These are phyloP conservation scores for Coracopsis vasa DNA, from an alignment of 2,113 vertebrate genomes.

Conservation along the genomic window DNA sequence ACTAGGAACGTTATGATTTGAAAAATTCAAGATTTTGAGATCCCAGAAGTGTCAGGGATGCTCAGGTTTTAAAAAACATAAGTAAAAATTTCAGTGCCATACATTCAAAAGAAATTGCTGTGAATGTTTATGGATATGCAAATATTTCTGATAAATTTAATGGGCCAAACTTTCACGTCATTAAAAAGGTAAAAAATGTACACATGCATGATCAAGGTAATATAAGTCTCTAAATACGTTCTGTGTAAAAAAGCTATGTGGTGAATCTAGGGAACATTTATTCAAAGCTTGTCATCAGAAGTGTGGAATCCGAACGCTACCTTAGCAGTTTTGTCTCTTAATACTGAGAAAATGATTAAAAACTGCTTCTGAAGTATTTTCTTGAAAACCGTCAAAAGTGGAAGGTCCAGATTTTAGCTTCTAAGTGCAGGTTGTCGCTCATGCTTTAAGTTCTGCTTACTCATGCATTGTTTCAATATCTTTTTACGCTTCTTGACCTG, in stretches of 20 bases:
- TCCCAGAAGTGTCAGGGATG: neutral
- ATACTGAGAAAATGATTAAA: neutral
- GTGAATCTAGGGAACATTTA: neutral
- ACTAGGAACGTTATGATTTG: conserved; percentile 20
- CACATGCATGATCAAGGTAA: accelerated
- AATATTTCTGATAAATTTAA: neutral
- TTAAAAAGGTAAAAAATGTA: neutral
- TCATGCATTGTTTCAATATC: neutral
- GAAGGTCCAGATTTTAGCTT: neutral
- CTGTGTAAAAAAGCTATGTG: neutral
- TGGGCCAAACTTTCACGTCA: neutral
- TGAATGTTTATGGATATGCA: neutral
- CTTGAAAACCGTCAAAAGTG: neutral
- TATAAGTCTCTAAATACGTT: neutral
- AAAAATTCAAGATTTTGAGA: conserved; percentile 26
- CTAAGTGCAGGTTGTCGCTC: neutral
- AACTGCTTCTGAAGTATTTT: neutral
- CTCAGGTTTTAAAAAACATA: neutral
- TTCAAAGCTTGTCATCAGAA: neutral
- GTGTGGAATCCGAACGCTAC: neutral
- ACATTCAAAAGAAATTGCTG: neutral
- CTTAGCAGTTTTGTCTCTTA: neutral
- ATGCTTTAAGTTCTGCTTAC: neutral
- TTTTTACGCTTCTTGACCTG: accelerated
- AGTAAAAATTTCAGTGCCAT: neutral